Evolutionary conservation across 2,113 vertebrate genomes (phyloP).

Genomic region (Callionymus lyra): DNA sequence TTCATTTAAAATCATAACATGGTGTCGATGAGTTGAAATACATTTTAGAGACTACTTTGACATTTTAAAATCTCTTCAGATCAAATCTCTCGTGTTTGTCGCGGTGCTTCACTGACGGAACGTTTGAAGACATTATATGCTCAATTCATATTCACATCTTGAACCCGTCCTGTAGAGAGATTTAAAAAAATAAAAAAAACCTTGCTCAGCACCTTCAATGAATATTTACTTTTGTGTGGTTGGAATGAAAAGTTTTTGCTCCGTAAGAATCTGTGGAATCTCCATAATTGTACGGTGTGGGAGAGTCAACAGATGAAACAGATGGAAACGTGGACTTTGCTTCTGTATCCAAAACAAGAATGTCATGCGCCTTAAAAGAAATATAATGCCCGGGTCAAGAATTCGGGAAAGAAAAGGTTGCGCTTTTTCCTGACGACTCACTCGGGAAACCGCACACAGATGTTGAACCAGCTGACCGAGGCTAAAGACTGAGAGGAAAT

Average conservation of each 20-base stretch:
- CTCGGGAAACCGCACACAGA: conserved; percentile 41
- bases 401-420: conserved; percentile 43
- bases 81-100: too few relatives aligned
- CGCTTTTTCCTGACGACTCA: conserved; percentile 28
- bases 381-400: conserved; percentile 49
- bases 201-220: too few relatives aligned
- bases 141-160: too few relatives aligned
- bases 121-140: too few relatives aligned
- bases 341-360: conserved; percentile 58
- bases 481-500: conserved; percentile 3
- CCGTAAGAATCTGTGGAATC: conserved; percentile 55
- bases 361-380: conserved; percentile 38
- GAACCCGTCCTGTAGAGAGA: too few relatives aligned
- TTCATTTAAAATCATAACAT: too few relatives aligned
- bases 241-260: conserved; percentile 10
- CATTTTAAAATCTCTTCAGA: too few relatives aligned
- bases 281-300: conserved; percentile 45
- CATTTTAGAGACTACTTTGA: too few relatives aligned
- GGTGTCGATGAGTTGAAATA: too few relatives aligned
- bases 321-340: conserved; percentile 52
- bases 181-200: too few relatives aligned
- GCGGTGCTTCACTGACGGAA: too few relatives aligned
- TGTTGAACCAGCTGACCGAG: conserved; percentile 26
- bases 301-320: conserved; percentile 33
- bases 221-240: conserved; percentile 54